Evolutionary conservation across 1,140 invertebrate genomes (phyloP), one percentile per base, ranked within the genome.

Genomic region (Drosophila punjabiensis): DNA sequence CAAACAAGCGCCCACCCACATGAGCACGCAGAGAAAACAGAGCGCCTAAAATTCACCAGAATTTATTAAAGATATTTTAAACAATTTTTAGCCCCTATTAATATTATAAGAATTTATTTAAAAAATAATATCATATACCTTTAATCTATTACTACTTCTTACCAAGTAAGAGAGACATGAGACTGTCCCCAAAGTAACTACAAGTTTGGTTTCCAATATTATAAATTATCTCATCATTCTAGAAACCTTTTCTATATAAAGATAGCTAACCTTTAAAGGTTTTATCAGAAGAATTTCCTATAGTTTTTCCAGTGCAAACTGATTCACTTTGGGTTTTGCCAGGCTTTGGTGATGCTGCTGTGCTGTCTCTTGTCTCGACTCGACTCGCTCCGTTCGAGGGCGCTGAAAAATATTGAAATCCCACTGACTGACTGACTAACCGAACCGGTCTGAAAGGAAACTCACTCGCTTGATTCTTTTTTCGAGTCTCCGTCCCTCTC

Each of bases 351-450:
- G 52, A n/a, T 39, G 61, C 18, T 55, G 52, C 53, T 78, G 75
- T 47, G 68, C 50, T 78, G 75, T 62, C 65, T 78, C 65, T 24
- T 24, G 56, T 28, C n/a, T 48, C 53, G 33, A n/a, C 50, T 50
- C 48, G 47, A 50, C 20, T 61, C 50, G 60, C 50, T 60, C 30
- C 52, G 62, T 76, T 84, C 71, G 82, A 79, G 82, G 20, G 16
- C 68, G 68, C 71, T 85, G 82, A 65, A 85, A 89, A 89, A 88
- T 88, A 88, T 88, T 88, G 85, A 89, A 89, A 90, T 89, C 86
- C 78, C 74, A 81, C 84, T 79, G 85, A 88, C 85, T 79, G 85
- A 88, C 85, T 88, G 84, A 81, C 70, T 73, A 73, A 50, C 70
- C 53, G 68, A 73, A 74, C 55, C 79, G 64, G n/a, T 45, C 24